A percentile compares a stretch with the other conserved stretches of the same genome.
phyloP scores from a whole-genome alignment of 2,113 vertebrate genomes.

The Brachionichthys hirsutus region DNA sequence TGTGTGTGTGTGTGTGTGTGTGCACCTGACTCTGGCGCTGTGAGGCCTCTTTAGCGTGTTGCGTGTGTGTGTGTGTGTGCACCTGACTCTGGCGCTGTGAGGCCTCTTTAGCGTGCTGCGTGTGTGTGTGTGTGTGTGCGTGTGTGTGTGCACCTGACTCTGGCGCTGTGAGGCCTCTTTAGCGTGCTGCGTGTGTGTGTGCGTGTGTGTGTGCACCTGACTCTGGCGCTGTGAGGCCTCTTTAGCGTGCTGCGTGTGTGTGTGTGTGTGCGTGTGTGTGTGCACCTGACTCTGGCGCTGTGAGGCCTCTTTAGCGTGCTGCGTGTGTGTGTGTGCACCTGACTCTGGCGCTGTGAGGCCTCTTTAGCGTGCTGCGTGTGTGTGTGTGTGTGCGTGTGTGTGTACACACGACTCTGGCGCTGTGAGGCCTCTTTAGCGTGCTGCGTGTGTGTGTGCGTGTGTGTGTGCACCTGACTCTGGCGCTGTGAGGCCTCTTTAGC shows the following conservation, averaged over 20 bases:
- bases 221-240: slow-evolving; percentile 60
- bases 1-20: too few species aligned
- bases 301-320: slow-evolving; percentile 57
- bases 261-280: too few species aligned
- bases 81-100: slow-evolving; percentile 78
- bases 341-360: slow-evolving; percentile 53
- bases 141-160: slow-evolving; percentile 84
- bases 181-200: slow-evolving; percentile 58
- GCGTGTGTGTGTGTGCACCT: slow-evolving; percentile 83
- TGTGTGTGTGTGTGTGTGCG: too few species aligned
- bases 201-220: too few species aligned
- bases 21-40: slow-evolving; percentile 79
- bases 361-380: slow-evolving; percentile 63
- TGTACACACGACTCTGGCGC: slow-evolving; percentile 81
- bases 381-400: too few species aligned
- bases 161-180: slow-evolving; percentile 57
- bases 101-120: slow-evolving; percentile 55
- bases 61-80: too few species aligned
- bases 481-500: slow-evolving; percentile 47
- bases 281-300: slow-evolving; percentile 79
- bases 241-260: slow-evolving; percentile 58
- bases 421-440: slow-evolving; percentile 57
- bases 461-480: slow-evolving; percentile 57
- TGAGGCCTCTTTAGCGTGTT: slow-evolving; percentile 57
- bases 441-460: too few species aligned